A percentile compares a stretch with the other conserved stretches of the same genome.
Conservation (phyloP, 1,140 invertebrate genomes). For the Phymorhynchus buccinoides region DNA sequence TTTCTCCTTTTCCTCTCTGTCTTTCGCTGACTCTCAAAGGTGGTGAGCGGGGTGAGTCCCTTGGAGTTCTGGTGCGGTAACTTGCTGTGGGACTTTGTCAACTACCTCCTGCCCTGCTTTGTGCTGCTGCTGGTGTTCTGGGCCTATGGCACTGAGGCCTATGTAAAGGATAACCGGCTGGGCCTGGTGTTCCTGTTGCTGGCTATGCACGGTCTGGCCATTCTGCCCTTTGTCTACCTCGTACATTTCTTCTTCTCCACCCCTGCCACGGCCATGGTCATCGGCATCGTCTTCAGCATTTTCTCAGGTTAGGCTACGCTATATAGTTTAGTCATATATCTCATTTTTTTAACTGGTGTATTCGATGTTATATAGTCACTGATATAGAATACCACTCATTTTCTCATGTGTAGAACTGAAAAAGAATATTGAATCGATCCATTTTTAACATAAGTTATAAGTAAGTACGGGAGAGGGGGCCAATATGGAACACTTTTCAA, state of each 20-base stretch:
- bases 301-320: constrained; percentile 60
- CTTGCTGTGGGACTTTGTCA: constrained; percentile 80
- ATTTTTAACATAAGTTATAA: no score
- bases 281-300: constrained; percentile 65
- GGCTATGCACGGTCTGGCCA: constrained; percentile 64
- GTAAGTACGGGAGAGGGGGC: no score
- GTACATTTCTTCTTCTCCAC: constrained; percentile 64
- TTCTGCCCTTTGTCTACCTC: constrained; percentile 67
- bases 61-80: constrained; percentile 82
- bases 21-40: no score
- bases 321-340: no score
- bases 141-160: constrained; percentile 75
- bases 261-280: constrained; percentile 64
- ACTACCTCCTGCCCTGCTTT: constrained; percentile 64
- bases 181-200: constrained; percentile 73
- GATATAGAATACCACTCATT: no score
- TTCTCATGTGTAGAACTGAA: no score
- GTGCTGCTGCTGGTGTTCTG: constrained; percentile 61
- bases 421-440: no score
- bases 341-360: no score
- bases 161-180: constrained; percentile 74
- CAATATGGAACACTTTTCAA: no score
- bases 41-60: constrained; percentile 77
- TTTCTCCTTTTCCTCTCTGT: no score
- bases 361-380: no score